phyloP scores from a whole-genome alignment of 2,797 vertebrate species.

The Echiichthys vipera region DNA sequence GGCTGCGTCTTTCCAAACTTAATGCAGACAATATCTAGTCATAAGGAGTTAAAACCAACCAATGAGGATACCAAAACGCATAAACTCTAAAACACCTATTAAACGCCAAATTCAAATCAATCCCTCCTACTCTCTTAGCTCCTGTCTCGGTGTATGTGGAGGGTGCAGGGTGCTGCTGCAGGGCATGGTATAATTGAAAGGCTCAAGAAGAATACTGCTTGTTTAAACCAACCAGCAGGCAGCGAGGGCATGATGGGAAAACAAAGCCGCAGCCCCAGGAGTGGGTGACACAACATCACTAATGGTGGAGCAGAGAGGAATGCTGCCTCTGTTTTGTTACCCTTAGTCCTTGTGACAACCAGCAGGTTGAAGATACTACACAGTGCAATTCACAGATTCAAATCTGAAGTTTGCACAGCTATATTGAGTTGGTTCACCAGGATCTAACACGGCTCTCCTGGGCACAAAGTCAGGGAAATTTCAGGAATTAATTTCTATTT shows the following conservation, averaged over 20 bases:
- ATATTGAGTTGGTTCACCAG: slow-evolving; percentile 36
- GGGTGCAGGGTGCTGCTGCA: slow-evolving; percentile 80
- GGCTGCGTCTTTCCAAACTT: slow-evolving; percentile 14
- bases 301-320: slow-evolving; percentile 75
- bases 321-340: slow-evolving; percentile 75
- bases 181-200: slow-evolving; percentile 88
- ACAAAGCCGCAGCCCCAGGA: slow-evolving; percentile 80
- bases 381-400: slow-evolving; percentile 57
- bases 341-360: slow-evolving; percentile 68
- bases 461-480: slow-evolving; percentile 11
- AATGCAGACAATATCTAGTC: slow-evolving; percentile 37
- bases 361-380: slow-evolving; percentile 63
- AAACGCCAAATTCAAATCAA: slow-evolving; percentile 78
- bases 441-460: slow-evolving; percentile 33
- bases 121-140: slow-evolving; percentile 72
- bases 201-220: slow-evolving; percentile 84
- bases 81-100: slow-evolving; percentile 68
- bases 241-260: slow-evolving; percentile 83
- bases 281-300: slow-evolving; percentile 81
- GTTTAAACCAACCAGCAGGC: slow-evolving; percentile 86
- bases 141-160: slow-evolving; percentile 68
- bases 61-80: slow-evolving; percentile 60
- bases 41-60: slow-evolving; percentile 52
- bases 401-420: slow-evolving; percentile 58
- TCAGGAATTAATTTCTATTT: slow-evolving; percentile 19